Percentiles rank a stretch among this genome's conserved stretches.
Conservation (phyloP, 2,888 invertebrate species). For the Cerceris rybyensis region DNA sequence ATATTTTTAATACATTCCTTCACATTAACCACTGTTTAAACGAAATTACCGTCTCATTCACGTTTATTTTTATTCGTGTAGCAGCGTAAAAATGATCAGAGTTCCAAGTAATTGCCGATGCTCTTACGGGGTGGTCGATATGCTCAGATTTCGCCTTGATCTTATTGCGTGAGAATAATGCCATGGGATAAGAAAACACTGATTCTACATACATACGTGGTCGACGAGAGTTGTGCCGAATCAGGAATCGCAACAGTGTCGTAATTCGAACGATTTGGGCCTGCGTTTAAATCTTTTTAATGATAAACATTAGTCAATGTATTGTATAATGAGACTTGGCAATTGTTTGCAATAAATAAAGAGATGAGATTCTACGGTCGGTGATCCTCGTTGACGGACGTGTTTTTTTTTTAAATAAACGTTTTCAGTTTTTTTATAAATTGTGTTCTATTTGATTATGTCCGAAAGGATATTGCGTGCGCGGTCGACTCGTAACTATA, state of each 20-base stretch:
- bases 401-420: no score
- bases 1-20: slow-evolving; percentile 22
- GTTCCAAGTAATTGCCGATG: slow-evolving; percentile 39
- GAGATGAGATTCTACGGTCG: no score
- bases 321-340: no score
- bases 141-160: neutral
- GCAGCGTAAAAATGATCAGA: slow-evolving; percentile 11
- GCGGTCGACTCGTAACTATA: no score
- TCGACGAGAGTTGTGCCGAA: slow-evolving; percentile 1
- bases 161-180: slow-evolving; percentile 39
- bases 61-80: slow-evolving; percentile 33
- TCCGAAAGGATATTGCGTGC: no score
- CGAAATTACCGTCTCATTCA: slow-evolving; percentile 22
- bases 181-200: neutral
- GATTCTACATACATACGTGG: slow-evolving; percentile 7
- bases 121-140: slow-evolving; percentile 15
- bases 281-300: neutral
- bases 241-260: neutral
- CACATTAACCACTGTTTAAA: slow-evolving; percentile 23
- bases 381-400: no score
- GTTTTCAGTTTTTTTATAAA: no score
- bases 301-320: no score
- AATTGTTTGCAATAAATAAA: no score
- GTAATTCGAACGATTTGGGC: neutral
- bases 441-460: no score